These are phyloP conservation scores for Pantala flavescens DNA, from an alignment of 1,140 invertebrate genomes.

Conservation along the genomic window DNA sequence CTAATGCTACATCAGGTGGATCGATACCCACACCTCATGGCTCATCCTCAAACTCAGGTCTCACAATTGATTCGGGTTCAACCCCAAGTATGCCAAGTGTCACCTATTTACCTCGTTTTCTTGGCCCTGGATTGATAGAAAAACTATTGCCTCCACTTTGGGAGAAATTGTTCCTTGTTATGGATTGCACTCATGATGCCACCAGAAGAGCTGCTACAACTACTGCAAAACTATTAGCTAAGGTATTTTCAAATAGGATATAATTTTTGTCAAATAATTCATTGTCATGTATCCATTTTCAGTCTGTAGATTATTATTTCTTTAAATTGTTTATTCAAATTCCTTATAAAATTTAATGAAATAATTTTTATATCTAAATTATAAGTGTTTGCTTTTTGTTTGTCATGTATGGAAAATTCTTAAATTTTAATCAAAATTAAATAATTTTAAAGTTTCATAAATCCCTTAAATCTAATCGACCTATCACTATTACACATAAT, in stretches of 20 bases:
- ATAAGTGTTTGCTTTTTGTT: no score
- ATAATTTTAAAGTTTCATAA: no score
- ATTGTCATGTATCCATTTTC: no score
- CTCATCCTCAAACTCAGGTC: neutral
- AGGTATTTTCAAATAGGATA: conserved; percentile 42
- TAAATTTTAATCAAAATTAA: no score
- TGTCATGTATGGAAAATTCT: no score
- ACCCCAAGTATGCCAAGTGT: neutral
- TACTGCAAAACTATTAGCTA: conserved; percentile 65
- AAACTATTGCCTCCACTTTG: conserved; percentile 55
- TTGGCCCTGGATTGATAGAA: neutral
- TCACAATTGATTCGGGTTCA: neutral
- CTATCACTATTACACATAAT: no score
- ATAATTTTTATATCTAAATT: no score
- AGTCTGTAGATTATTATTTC: no score
- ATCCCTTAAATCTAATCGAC: no score
- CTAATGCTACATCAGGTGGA: neutral
- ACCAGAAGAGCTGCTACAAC: conserved; percentile 68
- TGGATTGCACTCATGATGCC: conserved; percentile 88
- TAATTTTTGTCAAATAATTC: no score
- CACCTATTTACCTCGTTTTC: neutral
- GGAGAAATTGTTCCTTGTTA: conserved; percentile 73
- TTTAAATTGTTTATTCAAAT: no score
- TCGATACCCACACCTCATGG: neutral
- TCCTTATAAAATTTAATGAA: no score